Base-by-base conservation (phyloP, 2,113 vertebrate genomes). In the Heteronetta atricapilla region DNA sequence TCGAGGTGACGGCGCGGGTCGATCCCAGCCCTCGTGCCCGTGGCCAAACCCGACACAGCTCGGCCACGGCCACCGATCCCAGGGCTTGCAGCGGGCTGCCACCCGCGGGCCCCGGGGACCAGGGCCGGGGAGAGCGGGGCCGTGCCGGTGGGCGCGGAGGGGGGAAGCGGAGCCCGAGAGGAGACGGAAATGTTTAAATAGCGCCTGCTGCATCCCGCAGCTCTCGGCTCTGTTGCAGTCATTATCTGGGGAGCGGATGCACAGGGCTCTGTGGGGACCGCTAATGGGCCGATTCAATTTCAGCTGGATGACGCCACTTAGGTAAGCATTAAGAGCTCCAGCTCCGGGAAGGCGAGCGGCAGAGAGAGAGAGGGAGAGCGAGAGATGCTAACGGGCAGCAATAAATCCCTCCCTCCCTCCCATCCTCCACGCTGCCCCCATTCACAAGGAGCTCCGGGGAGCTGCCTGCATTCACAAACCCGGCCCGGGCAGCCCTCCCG, bases 301-400 rank as follows among this genome's bases (percentile, higher is more conserved):
- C 98, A 97, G 96, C 97, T 83, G 97, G 96, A 98, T 98, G 98
- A 98, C 98, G 98, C 98, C 98, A 98, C 98, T 98, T 94, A 89
- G 97, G 93, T 89, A 95, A 96, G 97, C 98, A 96, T 97, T 97
- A 98, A 98, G 97, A 97, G 97, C 97, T 95, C 64, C 90, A 91
- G 97, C 97, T 98, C 96, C 97, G 97, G 97, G 97, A 97, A 98
- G 89, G 95, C 93, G 52, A 96, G 92, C 92, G 94, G 70, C 92
- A 89, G 82, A 88, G 81, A 38, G 85, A 59, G 62, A 79, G 93
- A 62, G 86, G 21, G 73, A 89, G 96, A 52, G 94, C 90, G 91
- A 66, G 94, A 93, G 85, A 97, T 95, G 94, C 84, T 88, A 89
- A 76, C 72, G 94, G 91, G 96, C 86, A 95, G 95, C 96, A n/a